Conservation (phyloP, 2,797 vertebrate species). For the Falco rusticolus region DNA sequence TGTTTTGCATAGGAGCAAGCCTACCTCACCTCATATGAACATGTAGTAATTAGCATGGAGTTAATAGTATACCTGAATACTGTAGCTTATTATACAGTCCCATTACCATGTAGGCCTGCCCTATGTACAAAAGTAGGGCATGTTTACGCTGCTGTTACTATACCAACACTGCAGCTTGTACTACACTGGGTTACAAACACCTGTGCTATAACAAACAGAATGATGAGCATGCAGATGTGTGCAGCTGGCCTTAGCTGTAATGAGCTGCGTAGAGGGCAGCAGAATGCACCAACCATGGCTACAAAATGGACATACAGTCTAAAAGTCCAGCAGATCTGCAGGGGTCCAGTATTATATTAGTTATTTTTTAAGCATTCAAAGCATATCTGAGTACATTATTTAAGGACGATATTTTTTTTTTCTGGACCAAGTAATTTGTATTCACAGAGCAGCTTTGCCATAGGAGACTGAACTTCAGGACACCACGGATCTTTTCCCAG, state of each 20-base stretch:
- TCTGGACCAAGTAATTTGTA: background rate
- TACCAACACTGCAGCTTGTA: background rate
- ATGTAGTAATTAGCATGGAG: background rate
- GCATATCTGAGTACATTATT: background rate
- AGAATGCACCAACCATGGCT: background rate
- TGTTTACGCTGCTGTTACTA: constrained; percentile 8
- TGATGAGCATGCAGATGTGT: background rate
- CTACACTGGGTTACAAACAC: background rate
- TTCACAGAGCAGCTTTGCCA: background rate
- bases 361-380: background rate
- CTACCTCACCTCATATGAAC: background rate
- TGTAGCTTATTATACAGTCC: background rate
- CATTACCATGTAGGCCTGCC: background rate
- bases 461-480: background rate
- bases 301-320: background rate
- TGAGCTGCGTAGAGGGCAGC: background rate
- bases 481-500: background rate
- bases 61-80: background rate
- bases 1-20: constrained; percentile 9
- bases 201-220: background rate
- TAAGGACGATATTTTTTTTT: background rate
- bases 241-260: background rate
- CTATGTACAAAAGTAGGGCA: constrained; percentile 13
- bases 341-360: background rate
- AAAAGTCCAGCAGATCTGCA: background rate